Conservation (phyloP, 1,140 invertebrate species). For the Achatina immaculata region DNA sequence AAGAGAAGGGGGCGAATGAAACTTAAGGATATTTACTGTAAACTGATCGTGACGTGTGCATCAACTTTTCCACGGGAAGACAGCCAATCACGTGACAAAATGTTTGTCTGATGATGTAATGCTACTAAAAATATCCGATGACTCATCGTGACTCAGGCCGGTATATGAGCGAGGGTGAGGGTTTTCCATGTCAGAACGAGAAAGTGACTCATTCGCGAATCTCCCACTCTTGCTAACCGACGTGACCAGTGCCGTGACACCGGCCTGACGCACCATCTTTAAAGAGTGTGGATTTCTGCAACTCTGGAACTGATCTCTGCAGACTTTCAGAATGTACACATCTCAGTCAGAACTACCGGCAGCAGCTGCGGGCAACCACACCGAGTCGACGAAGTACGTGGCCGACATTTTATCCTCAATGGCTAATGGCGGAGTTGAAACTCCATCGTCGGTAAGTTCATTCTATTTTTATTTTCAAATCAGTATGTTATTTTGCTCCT, state of each 20-base stretch:
- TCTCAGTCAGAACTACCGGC: constrained; percentile 42
- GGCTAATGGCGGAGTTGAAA: constrained; percentile 56
- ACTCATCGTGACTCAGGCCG: constrained; percentile 51
- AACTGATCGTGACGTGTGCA: background rate
- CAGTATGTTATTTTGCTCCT: constrained; percentile 9
- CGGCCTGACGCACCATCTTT: constrained; percentile 29
- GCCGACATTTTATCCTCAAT: constrained; percentile 63
- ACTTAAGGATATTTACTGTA: background rate
- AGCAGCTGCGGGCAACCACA: constrained; percentile 44
- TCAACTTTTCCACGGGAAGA: background rate
- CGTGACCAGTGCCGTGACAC: constrained; percentile 38
- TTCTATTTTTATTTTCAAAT: background rate
- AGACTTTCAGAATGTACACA: constrained; percentile 29
- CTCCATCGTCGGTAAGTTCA: constrained; percentile 46
- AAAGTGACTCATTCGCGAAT: constrained; percentile 48
- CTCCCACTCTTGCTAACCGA: constrained; percentile 33
- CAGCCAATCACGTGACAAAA: background rate
- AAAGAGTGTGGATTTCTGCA: constrained; percentile 18
- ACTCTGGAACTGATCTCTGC: constrained; percentile 19
- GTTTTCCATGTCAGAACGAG: constrained; percentile 49
- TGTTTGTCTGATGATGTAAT: constrained; percentile 45
- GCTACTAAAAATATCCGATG: constrained; percentile 52
- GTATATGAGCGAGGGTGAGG: constrained; percentile 39
- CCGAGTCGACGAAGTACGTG: constrained; percentile 63
- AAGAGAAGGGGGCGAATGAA: too few relatives aligned